Evolutionary conservation across 2,888 invertebrate species (phyloP).

Genomic region (Macrosiphum euphorbiae): DNA sequence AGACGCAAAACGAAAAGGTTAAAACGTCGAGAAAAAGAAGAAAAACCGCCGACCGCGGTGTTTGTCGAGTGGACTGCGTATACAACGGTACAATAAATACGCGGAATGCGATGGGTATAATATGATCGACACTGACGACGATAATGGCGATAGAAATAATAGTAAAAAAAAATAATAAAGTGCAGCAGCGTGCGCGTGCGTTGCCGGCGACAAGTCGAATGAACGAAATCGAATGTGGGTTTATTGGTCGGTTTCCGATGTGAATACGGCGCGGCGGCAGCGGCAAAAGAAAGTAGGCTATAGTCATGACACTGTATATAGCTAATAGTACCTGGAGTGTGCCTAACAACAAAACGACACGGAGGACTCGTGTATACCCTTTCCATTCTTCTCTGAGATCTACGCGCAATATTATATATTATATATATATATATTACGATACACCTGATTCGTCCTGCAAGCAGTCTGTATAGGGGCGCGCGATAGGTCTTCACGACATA

Average conservation of each 20-base stretch:
- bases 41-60: background rate
- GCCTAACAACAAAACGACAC: constrained; percentile 36
- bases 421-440: background rate
- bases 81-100: constrained; percentile 1
- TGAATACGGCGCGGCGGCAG: constrained; percentile 31
- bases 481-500: background rate
- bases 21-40: background rate
- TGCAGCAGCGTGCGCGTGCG: constrained; percentile 24
- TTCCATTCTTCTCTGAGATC: background rate
- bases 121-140: background rate
- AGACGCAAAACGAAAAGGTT: background rate
- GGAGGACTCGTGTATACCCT: constrained; percentile 28
- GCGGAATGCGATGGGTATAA: constrained; percentile 10
- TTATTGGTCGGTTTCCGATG: constrained; percentile 63
- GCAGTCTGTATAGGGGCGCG: background rate
- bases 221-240: constrained; percentile 65
- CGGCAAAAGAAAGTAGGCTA: constrained; percentile 64
- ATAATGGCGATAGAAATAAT: background rate
- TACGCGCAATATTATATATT: background rate
- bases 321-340: background rate
- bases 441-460: background rate
- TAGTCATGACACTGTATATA: background rate
- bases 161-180: background rate
- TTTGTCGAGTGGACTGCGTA: background rate
- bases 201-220: constrained; percentile 55